Percentiles rank a stretch among this genome's conserved stretches.
Evolutionary conservation across 2,113 vertebrate species (phyloP).

Genomic region (Lepus timidus): DNA sequence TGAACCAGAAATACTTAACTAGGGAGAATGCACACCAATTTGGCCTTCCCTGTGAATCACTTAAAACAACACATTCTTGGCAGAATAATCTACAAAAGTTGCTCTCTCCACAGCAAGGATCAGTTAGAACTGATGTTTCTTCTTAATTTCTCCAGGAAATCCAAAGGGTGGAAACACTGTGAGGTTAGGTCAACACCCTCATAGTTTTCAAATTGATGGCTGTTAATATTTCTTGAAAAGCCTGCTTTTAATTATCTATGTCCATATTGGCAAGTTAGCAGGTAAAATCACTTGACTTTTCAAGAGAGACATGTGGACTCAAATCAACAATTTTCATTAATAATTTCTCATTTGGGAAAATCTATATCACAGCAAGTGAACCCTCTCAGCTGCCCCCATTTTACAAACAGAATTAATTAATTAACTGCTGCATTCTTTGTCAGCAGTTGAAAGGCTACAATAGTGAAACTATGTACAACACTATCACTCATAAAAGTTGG

Average conservation of each 20-base stretch:
- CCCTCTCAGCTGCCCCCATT: background rate
- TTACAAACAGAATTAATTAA: background rate
- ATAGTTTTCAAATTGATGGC: constrained; percentile 63
- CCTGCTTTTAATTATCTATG: constrained; percentile 85
- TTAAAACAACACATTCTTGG: constrained; percentile 84
- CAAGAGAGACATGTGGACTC: background rate
- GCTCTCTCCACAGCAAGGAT: constrained; percentile 79
- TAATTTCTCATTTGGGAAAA: constrained; percentile 52
- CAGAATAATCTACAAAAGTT: constrained; percentile 51
- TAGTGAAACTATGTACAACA: background rate
- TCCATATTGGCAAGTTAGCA: constrained; percentile 78
- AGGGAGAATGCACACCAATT: constrained; percentile 36
- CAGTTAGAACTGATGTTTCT: constrained; percentile 75
- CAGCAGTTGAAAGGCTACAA: background rate
- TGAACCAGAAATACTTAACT: constrained; percentile 73
- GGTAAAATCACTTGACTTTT: constrained; percentile 77
- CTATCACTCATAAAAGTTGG: background rate
- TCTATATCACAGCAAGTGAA: background rate
- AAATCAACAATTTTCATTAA: constrained; percentile 46
- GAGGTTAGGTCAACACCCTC: constrained; percentile 76
- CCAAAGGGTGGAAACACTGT: constrained; percentile 68
- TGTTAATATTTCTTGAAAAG: constrained; percentile 80
- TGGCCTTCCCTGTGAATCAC: constrained; percentile 65
- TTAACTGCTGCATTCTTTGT: background rate
- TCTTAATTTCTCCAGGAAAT: constrained; percentile 81